phyloP scores from a whole-genome alignment of 2,888 invertebrate species.

The Actias luna region DNA sequence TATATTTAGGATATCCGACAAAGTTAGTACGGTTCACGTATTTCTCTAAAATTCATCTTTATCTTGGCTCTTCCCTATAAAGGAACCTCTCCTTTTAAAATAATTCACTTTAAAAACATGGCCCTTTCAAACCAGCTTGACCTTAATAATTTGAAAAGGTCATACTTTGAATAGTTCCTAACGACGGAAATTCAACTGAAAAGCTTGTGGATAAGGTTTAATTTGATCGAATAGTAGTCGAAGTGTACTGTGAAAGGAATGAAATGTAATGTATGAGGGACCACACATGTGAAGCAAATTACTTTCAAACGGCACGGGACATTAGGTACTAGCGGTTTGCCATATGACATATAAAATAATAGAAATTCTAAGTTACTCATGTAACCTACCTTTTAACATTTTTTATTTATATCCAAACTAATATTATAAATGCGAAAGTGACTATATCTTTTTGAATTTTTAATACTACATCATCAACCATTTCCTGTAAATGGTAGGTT shows the following conservation, averaged over 20 bases:
- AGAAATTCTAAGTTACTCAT: not conserved
- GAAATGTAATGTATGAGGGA: not conserved
- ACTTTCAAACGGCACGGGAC: not conserved
- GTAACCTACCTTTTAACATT: too few relatives aligned
- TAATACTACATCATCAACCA: too few relatives aligned
- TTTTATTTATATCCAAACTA: too few relatives aligned
- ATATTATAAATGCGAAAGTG: too few relatives aligned
- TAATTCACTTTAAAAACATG: constrained; percentile 53
- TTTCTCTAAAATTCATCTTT: constrained; percentile 9
- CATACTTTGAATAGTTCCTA: not conserved
- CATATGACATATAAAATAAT: not conserved
- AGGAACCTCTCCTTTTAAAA: constrained; percentile 41
- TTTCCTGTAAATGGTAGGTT: too few relatives aligned
- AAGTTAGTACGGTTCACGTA: not conserved
- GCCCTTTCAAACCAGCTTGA: constrained; percentile 43
- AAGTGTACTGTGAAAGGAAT: not conserved
- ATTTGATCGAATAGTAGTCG: not conserved
- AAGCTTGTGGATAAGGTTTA: not conserved
- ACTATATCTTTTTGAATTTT: too few relatives aligned
- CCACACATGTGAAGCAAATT: constrained; percentile 8
- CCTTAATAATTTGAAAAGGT: not conserved
- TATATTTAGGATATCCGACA: constrained; percentile 1
- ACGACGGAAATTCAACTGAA: not conserved
- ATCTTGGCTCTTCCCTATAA: constrained; percentile 22
- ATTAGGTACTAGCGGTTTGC: not conserved